Base-by-base conservation (phyloP, 2,113 vertebrate genomes). In the Anhinga anhinga region DNA sequence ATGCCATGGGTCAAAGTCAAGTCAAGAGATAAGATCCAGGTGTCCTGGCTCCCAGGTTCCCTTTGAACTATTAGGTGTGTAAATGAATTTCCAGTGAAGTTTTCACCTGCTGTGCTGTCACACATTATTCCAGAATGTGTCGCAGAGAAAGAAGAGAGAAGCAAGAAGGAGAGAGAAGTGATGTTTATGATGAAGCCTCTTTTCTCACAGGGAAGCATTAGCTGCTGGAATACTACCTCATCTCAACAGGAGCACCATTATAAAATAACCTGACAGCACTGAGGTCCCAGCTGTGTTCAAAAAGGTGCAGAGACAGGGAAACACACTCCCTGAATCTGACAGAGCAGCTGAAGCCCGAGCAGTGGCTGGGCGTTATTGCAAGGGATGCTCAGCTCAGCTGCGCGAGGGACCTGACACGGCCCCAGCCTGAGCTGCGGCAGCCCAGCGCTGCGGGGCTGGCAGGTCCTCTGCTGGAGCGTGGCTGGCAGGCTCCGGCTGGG, bases 21-120 rank as follows among this genome's bases (percentile, higher is more conserved):
- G 13, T 55, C 47, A 58, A 74, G 70, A 88, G 82, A 80, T 78
- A 82, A 90, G 85, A 61, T 20, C 32, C 52, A 69, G 13, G 21
- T 65, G 21, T 88, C 65, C 70, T 88, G 65, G 32, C 22, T 90
- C 29, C 63, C 55, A 36, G 89, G 29, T 63, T 55, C 23, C 19
- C 30, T 80, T 95, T 69, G 77, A 92, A 83, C 70, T 40, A 32
- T 82, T 76, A 74, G 44, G 19, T 53, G 40, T 91, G 84, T 34
- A 61, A 93, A 62, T 91, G 17, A 84, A 86, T 81, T 77, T 86
- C 61, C 52, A 42, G 71, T 50, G 55, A 78, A 58, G 53, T 90
- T 88, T 73, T 81, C 47, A 81, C 67, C 52, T 90, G 50, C 88
- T 95, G 52, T 84, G 72, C 59, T 92, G 71, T 93, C 79, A 83